Percentiles rank a stretch among this genome's conserved stretches.
phyloP scores from a whole-genome alignment of 1,140 invertebrate genomes.

The Chelonus insularis region DNA sequence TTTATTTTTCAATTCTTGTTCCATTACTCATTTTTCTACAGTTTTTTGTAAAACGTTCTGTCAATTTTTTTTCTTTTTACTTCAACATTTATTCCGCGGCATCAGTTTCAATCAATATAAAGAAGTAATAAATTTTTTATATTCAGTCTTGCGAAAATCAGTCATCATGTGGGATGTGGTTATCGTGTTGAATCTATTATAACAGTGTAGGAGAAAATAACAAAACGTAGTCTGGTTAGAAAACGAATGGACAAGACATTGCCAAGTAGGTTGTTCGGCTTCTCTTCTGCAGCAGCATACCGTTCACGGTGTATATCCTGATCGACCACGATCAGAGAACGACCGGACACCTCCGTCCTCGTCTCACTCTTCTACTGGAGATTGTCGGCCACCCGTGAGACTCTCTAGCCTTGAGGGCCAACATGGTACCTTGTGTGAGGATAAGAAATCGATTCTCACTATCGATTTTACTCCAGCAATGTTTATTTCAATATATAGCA shows the following conservation, averaged over 20 bases:
- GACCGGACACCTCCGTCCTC: background rate
- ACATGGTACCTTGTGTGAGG: slow-evolving; percentile 2
- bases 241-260: background rate
- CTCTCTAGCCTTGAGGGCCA: slow-evolving; percentile 15
- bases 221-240: background rate
- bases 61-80: too few species aligned
- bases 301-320: background rate
- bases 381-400: slow-evolving; percentile 18
- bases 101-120: too few species aligned
- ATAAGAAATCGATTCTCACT: slow-evolving; percentile 15
- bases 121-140: too few species aligned
- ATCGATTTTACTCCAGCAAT: slow-evolving; percentile 7
- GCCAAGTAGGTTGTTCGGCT: slow-evolving; percentile 6
- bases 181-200: too few species aligned
- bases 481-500: background rate
- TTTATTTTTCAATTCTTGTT: too few species aligned
- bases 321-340: slow-evolving; percentile 14
- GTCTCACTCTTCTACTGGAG: background rate
- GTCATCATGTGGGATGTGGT: too few species aligned
- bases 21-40: too few species aligned
- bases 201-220: background rate
- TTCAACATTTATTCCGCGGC: too few species aligned
- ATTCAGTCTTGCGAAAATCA: too few species aligned
- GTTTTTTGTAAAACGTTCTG: too few species aligned
- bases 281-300: slow-evolving; percentile 3